Evolutionary conservation across 2,797 vertebrate species (phyloP).

Genomic region (Florisuga fusca): DNA sequence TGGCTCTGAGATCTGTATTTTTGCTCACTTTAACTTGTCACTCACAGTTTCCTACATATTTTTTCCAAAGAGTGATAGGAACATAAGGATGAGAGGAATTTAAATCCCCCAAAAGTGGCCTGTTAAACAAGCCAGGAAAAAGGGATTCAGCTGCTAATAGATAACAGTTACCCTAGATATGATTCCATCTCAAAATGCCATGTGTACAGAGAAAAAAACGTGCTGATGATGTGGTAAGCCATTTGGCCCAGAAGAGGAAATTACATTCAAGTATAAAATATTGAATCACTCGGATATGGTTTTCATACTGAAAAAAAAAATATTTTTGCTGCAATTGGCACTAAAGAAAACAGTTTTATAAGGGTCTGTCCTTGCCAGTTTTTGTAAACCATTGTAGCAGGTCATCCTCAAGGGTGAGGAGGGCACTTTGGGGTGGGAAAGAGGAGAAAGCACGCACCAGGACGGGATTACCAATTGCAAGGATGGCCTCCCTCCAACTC

Average conservation of each 20-base stretch:
- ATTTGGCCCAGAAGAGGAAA: slow-evolving; percentile 35
- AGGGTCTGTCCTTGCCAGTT: background rate
- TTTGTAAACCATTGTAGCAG: background rate
- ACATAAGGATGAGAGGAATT: slow-evolving; percentile 40
- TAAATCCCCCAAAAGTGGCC: slow-evolving; percentile 59
- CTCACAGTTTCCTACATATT: background rate
- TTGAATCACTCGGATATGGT: slow-evolving; percentile 21
- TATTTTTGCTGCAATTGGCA: background rate
- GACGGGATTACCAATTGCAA: background rate
- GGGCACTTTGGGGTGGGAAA: background rate
- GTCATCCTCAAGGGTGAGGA: background rate
- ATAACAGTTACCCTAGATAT: slow-evolving; percentile 53
- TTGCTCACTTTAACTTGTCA: background rate
- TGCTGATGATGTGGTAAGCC: slow-evolving; percentile 28
- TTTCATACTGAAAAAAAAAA: background rate
- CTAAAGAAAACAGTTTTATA: background rate
- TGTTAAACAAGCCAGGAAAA: slow-evolving; percentile 62
- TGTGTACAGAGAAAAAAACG: background rate
- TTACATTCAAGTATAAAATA: slow-evolving; percentile 24
- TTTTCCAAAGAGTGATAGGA: slow-evolving; percentile 55
- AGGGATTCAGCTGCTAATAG: slow-evolving; percentile 58
- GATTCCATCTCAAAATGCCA: slow-evolving; percentile 44
- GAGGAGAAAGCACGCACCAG: background rate
- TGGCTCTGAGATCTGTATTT: background rate
- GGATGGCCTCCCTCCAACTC: slow-evolving; percentile 18